Percentiles rank a stretch among this genome's conserved stretches.
Evolutionary conservation across 2,113 vertebrate species (phyloP).

Genomic region (Coryphaenoides rupestris): DNA sequence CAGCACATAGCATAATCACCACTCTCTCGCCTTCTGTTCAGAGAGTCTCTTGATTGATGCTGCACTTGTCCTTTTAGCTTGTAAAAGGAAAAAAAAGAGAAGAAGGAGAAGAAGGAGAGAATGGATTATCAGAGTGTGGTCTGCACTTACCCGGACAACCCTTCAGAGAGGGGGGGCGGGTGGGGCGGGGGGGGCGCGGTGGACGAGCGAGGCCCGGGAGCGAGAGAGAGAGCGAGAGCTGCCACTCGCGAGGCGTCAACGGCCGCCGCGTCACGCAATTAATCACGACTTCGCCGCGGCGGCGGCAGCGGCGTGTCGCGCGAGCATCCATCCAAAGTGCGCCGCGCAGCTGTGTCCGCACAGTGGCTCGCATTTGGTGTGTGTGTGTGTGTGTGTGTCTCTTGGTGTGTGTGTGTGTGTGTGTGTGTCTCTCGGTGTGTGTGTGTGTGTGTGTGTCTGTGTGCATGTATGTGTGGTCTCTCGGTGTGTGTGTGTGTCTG

Average conservation of each 20-base stretch:
- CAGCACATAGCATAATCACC: slow-evolving; percentile 44
- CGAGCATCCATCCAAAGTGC: slow-evolving; percentile 12
- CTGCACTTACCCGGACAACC: slow-evolving; percentile 37
- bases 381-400: too few species aligned
- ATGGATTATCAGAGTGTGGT: slow-evolving; percentile 57
- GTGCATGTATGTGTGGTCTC: too few species aligned
- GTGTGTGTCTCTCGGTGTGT: too few species aligned
- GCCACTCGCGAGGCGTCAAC: slow-evolving; percentile 53
- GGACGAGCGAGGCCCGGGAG: too few species aligned
- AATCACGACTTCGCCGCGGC: slow-evolving; percentile 48
- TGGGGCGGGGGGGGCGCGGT: too few species aligned
- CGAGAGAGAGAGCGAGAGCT: slow-evolving; percentile 33
- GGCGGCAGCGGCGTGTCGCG: slow-evolving; percentile 31
- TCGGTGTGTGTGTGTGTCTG: too few species aligned
- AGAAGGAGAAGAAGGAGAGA: slow-evolving; percentile 40
- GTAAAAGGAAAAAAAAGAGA: slow-evolving; percentile 33
- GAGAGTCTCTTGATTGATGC: slow-evolving; percentile 53
- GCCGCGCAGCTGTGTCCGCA: slow-evolving; percentile 39
- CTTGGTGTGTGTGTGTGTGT: too few species aligned
- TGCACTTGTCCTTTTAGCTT: slow-evolving; percentile 47
- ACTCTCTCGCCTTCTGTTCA: slow-evolving; percentile 39
- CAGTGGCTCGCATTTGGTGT: background rate
- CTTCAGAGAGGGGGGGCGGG: slow-evolving; percentile 25
- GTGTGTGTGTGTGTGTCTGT: too few species aligned
- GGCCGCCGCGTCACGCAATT: slow-evolving; percentile 45